These are phyloP conservation scores for Astur gentilis DNA, from an alignment of 2,113 vertebrate genomes.

Conservation along the genomic window DNA sequence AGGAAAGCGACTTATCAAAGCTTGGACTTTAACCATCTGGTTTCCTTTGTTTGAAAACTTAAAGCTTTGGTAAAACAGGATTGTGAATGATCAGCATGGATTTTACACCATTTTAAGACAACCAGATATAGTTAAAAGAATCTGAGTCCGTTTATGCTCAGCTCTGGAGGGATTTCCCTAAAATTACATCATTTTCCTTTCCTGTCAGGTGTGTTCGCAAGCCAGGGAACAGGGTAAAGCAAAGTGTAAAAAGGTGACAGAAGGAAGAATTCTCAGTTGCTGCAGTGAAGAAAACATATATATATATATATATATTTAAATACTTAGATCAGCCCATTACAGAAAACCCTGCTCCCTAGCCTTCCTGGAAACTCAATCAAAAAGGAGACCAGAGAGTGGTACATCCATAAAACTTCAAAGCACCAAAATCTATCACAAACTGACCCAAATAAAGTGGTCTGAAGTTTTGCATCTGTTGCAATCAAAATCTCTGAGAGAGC, in stretches of 20 bases:
- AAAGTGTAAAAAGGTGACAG: background rate
- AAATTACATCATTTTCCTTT: background rate
- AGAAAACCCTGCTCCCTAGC: background rate
- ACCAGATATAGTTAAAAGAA: background rate
- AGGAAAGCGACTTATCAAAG: background rate
- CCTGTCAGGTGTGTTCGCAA: background rate
- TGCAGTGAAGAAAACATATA: background rate
- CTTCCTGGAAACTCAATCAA: background rate
- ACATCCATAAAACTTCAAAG: background rate
- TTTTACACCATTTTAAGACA: background rate
- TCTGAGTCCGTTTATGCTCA: background rate
- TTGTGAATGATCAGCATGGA: background rate
- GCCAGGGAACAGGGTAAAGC: background rate
- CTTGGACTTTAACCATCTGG: background rate
- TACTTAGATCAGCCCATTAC: background rate
- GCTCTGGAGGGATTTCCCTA: background rate
- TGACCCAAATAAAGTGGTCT: background rate
- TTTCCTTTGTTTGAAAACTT: conserved; percentile 2
- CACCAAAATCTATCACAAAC: background rate
- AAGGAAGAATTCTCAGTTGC: background rate
- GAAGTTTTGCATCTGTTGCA: background rate
- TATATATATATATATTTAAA: background rate
- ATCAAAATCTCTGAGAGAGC: background rate
- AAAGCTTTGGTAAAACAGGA: background rate
- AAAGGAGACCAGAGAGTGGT: background rate